Evolutionary conservation across 2,888 invertebrate species (phyloP), one percentile per base, ranked within the genome.

Genomic region (Geotrupes spiniger): DNA sequence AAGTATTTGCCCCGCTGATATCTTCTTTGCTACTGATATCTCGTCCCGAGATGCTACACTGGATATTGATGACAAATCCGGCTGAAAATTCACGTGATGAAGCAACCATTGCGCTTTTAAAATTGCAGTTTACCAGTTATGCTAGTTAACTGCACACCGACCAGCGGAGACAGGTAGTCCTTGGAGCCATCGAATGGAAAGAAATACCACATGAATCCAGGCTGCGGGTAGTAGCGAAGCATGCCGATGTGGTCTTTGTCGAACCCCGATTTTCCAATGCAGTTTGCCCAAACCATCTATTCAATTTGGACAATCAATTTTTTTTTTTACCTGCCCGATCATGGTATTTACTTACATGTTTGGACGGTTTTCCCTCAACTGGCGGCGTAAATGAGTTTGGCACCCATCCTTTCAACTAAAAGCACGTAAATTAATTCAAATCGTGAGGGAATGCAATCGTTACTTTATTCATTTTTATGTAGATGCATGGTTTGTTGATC

Each of bases 31-130:
- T 1, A 10, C 78, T n/a, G n/a, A n/a, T n/a, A 70, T 86, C 86
- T 58, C 75, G 77, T 0, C 85, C 85, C 85, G 85, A 87, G 10
- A 83, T 83, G 37, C 81, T 76, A 67, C 87, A 87, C 38, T 84
- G 82, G 31, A 87, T 78, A 63, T 82, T 83, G 59, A 87, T 81
- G 49, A 83, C 74, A 37, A 78, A 77, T 46, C 79, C 75, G 53
- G 73, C 84, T 82, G 73, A n/a, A 69, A 70, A 49, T 37, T 42
- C 49, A 21, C n/a, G 9, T 16, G 14, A 3, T 2, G 9, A n/a
- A 33, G 6, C 2, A 8, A 8, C 2, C 10, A 33, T 12, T 10
- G 33, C 2, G 12, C 14, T 33, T 14, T 8, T 3, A 2, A 33
- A 33, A 8, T 4, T 2, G 6, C 37, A 12, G 72, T 42, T 51